Conservation (phyloP, 2,797 vertebrate genomes). For the Sebastolobus altivelis region DNA sequence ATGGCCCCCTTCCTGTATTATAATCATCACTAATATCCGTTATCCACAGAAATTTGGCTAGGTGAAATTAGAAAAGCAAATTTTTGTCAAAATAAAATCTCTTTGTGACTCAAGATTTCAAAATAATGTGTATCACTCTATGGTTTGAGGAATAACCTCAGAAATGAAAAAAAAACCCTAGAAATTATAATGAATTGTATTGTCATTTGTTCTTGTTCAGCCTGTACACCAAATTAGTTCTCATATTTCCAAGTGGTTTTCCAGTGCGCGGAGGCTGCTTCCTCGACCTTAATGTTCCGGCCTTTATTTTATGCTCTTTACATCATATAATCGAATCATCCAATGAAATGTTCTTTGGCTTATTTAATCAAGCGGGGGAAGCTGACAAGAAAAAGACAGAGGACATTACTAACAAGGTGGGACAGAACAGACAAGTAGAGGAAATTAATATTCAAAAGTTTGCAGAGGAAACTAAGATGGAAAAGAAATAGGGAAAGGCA, state of each 20-base stretch:
- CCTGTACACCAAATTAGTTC: not conserved
- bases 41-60: not conserved
- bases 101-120: not conserved
- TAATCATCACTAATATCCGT: not conserved
- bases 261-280: not conserved
- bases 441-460: not conserved
- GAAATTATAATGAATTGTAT: not conserved
- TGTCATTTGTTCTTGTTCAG: not conserved
- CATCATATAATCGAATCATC: slow-evolving; percentile 2
- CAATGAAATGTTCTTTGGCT: not conserved
- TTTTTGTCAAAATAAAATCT: not conserved
- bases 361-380: not conserved
- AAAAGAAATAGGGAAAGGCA: not conserved
- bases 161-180: not conserved
- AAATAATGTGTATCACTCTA: not conserved
- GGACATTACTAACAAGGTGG: not conserved
- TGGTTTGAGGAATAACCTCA: not conserved
- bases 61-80: not conserved
- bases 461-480: not conserved
- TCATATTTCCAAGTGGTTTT: not conserved
- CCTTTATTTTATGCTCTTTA: not conserved
- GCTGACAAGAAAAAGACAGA: not conserved
- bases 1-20: too few relatives aligned
- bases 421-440: not conserved
- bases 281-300: not conserved